Base-by-base conservation (phyloP, 53 echinoderm and acorn worm species). In the Temnopleurus reevesii region DNA sequence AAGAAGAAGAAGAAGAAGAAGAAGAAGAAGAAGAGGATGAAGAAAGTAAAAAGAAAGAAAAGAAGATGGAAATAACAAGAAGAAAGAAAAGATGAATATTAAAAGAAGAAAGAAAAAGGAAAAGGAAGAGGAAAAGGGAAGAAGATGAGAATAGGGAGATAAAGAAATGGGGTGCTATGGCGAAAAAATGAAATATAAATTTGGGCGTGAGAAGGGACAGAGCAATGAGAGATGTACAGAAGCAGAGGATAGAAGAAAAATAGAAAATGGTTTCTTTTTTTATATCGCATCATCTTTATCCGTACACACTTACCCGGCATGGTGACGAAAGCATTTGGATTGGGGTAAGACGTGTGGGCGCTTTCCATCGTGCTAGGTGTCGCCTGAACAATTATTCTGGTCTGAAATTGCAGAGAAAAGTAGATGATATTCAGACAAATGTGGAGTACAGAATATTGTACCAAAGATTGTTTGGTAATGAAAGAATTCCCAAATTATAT, bases 321-420 rank as follows among this genome's bases (percentile, higher is more conserved):
- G 13, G 41, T 47, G 28, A 10, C 45, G 21, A 25, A 27, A 0
- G 79, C 79, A 29, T 77, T 77, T 15, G 79, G 79, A 23, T 77
- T 77, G 0, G 79, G 79, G 49, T 77, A 77, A 0, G 79, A 77
- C 21, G 79, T 77, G 5, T 45, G 79, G 35, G 9, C 79, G 13
- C 30, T 46, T 17, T 77, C 79, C 79, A 77, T 77, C 3, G 79
- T 49, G 35, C 46, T 0, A 25, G 79, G 79, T 7, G 79, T 23
- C 2, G 79, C 49, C 79, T 77, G 79, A 4, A 77, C 79, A 27
- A 77, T 49, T 18, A 77, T 41, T 28, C 79, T 46, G 15, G 79
- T 77, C 79, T 77, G n/a, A 17, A 41, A 35, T 1, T 12, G 10
- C 49, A 9, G 10, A 49, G 49, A 49, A 49, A 49, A 49, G 15